Base-by-base conservation (phyloP, 2,888 invertebrate genomes). In the Troilus luridus region DNA sequence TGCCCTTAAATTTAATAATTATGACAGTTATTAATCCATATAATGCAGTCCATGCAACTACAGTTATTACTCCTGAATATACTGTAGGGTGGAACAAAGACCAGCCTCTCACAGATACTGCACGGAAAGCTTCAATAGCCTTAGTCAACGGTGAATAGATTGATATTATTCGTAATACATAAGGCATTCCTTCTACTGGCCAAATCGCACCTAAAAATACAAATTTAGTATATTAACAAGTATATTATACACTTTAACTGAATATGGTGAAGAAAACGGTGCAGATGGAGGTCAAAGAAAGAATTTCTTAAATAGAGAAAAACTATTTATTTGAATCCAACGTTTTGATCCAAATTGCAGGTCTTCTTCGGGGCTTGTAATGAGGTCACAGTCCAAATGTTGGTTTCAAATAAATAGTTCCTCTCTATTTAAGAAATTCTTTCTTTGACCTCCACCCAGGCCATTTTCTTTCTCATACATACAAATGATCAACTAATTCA, bases 141-240 rank as follows among this genome's bases (percentile, higher is more conserved):
- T 81, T 88, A 3, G 91, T 92, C 62, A 92, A 41, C 6, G 92
- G 92, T n/a, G 91, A 67, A n/a, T 81, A 89, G 10, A 58, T 60
- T 12, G 91, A 89, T 56, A 91, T 58, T 21, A 27, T 41, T n/a
- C 88, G 27, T 62, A 92, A 59, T n/a, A 91, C 14, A 58, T 64
- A 88, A 72, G 91, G 90, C 91, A 92, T 92, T 21, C 92, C 92
- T 91, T 92, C 91, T 10, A 92, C 19, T 11, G 92, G 92, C 92
- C 92, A 92, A 58, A 92, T 88, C 0, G 91, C 91, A 41, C 92
- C 92, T 92, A 91, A 2, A 89, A 81, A n/a, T 88, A 88, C 56
- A 88, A 72, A 77, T 19, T n/a, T 54, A 81, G 19, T 54, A 14
- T n/a, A n/a, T 41, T 59, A 88, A 56, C 9, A 17, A 24, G n/a